Evolutionary conservation across 2,888 invertebrate species (phyloP).

Genomic region (Smittia aterrima): DNA sequence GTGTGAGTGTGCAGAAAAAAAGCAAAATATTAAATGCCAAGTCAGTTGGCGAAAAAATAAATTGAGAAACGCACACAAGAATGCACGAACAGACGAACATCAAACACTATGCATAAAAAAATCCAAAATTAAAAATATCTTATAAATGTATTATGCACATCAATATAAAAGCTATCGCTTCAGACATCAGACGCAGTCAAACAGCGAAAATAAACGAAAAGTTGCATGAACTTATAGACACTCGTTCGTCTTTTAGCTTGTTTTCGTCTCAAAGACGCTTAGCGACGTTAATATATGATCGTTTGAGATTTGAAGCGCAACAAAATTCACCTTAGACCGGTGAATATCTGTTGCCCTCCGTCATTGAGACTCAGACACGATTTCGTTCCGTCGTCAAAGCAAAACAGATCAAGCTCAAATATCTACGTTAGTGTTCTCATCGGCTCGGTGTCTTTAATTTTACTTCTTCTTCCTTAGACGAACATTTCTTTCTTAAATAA

Average conservation of each 20-base stretch:
- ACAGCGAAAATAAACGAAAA: neutral
- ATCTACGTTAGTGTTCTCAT: too few relatives aligned
- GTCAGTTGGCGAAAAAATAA: constrained; percentile 16
- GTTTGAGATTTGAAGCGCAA: neutral
- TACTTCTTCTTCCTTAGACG: neutral
- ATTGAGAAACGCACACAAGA: constrained; percentile 37
- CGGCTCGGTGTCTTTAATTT: neutral
- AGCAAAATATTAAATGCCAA: constrained; percentile 30
- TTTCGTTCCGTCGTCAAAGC: too few relatives aligned
- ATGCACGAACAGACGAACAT: constrained; percentile 18
- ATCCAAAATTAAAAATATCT: constrained; percentile 37
- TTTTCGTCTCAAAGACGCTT: neutral
- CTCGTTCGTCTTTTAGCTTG: neutral
- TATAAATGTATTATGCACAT: constrained; percentile 39
- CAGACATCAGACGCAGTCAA: neutral
- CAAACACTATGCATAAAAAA: constrained; percentile 29
- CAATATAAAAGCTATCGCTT: constrained; percentile 5
- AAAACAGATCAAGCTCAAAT: too few relatives aligned
- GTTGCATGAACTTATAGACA: constrained; percentile 32
- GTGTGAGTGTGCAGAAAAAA: constrained; percentile 16
- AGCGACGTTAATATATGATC: neutral
- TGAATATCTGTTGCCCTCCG: neutral
- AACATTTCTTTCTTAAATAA: neutral
- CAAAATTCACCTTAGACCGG: neutral
- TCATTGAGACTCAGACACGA: neutral